These are phyloP conservation scores for Eristalis intricaria DNA, from an alignment of 2,888 invertebrate species.

Conservation along the genomic window DNA sequence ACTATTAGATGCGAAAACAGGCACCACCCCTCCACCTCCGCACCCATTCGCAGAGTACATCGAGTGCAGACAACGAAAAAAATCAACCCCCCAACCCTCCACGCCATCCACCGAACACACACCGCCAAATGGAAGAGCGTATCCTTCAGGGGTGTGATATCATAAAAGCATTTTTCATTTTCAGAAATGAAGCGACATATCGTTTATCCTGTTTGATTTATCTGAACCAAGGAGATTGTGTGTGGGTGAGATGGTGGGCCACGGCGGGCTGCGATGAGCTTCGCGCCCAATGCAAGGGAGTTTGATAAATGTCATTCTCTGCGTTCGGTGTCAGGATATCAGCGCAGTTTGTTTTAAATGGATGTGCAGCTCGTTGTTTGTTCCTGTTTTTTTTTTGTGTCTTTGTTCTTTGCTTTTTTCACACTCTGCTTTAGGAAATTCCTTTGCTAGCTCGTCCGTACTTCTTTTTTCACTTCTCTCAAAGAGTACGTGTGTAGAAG, in stretches of 20 bases:
- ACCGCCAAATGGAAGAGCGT: not conserved
- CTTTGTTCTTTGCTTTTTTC: conserved; percentile 9
- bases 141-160: conserved; percentile 73
- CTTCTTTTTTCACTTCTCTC: not conserved
- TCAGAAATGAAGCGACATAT: conserved; percentile 78
- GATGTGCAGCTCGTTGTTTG: conserved; percentile 48
- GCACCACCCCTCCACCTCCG: not conserved
- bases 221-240: conserved; percentile 75
- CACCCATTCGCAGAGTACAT: conserved; percentile 3
- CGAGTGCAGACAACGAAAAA: conserved; percentile 32
- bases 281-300: conserved; percentile 57
- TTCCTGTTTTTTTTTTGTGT: not conserved
- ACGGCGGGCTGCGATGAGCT: conserved; percentile 16
- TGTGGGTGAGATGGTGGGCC: conserved; percentile 18
- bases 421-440: not conserved
- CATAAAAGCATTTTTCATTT: conserved; percentile 78
- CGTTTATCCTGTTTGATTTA: conserved; percentile 78
- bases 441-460: not conserved
- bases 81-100: not conserved
- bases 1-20: conserved; percentile 59
- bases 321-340: conserved; percentile 73
- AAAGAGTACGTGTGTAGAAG: not conserved
- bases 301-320: conserved; percentile 74
- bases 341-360: conserved; percentile 71
- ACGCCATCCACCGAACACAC: not conserved